phyloP scores from a whole-genome alignment of 2,888 invertebrate species.

The Pelosia muscerda region DNA sequence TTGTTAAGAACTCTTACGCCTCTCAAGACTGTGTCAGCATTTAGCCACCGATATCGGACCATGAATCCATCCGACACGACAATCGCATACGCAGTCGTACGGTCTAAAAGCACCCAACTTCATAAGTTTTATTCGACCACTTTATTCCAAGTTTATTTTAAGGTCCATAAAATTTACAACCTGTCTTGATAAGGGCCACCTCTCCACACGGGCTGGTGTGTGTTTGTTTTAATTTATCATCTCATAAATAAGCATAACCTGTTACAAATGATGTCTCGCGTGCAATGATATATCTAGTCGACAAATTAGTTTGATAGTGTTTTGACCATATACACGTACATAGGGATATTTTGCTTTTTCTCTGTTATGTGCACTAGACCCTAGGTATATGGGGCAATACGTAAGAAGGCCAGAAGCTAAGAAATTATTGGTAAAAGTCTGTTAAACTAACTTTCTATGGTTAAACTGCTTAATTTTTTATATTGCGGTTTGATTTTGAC shows the following conservation, averaged over 20 bases:
- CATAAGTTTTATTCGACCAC: conserved; percentile 58
- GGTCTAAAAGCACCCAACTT: conserved; percentile 33
- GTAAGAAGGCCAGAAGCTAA: too few species aligned
- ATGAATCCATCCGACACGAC: conserved; percentile 22
- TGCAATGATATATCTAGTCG: conserved; percentile 44
- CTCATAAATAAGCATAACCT: conserved; percentile 67
- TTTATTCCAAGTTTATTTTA: conserved; percentile 67
- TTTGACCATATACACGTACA: background rate
- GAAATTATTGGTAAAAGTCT: too few species aligned
- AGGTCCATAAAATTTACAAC: conserved; percentile 70
- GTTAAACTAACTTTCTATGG: too few species aligned
- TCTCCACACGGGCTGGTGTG: conserved; percentile 46
- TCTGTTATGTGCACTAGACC: too few species aligned
- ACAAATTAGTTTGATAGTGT: conserved; percentile 30
- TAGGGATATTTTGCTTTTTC: background rate
- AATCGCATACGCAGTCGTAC: conserved; percentile 19
- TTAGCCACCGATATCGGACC: too few species aligned
- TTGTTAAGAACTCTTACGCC: too few species aligned
- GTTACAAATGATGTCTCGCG: conserved; percentile 41
- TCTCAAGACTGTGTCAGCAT: too few species aligned
- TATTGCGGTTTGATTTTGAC: too few species aligned
- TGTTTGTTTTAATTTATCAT: conserved; percentile 69
- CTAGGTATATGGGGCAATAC: too few species aligned
- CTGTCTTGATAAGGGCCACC: conserved; percentile 58
- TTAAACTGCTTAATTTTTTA: too few species aligned